Conservation (phyloP, 2,113 vertebrate genomes). For the Jaculus jaculus region DNA sequence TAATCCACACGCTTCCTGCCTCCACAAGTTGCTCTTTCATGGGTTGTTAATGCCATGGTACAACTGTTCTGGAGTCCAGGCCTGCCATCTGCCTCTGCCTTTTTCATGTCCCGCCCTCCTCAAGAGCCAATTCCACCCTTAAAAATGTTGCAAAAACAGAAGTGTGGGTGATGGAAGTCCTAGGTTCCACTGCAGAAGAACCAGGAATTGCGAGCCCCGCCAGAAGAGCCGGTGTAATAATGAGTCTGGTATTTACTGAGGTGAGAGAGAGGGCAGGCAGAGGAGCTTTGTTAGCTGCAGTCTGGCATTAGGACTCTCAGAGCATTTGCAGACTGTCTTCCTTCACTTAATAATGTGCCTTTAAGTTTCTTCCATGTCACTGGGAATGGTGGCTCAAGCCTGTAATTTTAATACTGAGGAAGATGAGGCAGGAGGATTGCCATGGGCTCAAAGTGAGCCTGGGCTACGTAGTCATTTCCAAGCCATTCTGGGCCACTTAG, state of each 20-base stretch:
- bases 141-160: slow-evolving; percentile 8
- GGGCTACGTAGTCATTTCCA: too few species aligned
- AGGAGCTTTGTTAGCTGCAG: background rate
- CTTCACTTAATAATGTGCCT: too few species aligned
- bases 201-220: background rate
- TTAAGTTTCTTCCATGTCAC: too few species aligned
- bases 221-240: background rate
- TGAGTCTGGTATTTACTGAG: background rate
- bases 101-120: background rate
- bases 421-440: too few species aligned
- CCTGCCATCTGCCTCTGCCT: slow-evolving; percentile 33
- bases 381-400: too few species aligned
- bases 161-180: background rate
- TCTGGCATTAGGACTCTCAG: background rate
- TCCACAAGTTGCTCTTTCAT: slow-evolving; percentile 3
- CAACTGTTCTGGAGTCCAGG: slow-evolving; percentile 1
- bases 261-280: background rate
- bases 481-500: too few species aligned
- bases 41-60: background rate
- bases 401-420: too few species aligned
- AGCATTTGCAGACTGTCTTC: too few species aligned
- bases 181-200: background rate
- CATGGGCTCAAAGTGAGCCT: too few species aligned
- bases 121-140: background rate
- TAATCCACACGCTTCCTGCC: slow-evolving; percentile 9